A percentile compares a stretch with the other conserved stretches of the same genome.
phyloP scores from a whole-genome alignment of 2,113 vertebrate genomes.

The Mobula birostris region DNA sequence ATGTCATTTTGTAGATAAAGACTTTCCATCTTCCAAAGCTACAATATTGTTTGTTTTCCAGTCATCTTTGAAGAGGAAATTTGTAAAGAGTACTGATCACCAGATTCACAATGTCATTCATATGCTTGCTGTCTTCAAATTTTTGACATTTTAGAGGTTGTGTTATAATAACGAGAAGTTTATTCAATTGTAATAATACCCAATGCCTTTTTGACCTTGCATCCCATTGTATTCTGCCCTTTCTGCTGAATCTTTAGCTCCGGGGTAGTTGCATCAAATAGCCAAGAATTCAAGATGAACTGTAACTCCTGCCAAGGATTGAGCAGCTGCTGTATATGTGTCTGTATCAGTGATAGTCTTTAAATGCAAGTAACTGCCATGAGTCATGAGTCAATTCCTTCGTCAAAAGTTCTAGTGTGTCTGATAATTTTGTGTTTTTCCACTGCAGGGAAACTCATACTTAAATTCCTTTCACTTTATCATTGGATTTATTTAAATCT shows the following conservation, averaged over 20 bases:
- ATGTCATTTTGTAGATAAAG: no score
- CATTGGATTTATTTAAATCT: not conserved
- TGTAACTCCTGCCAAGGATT: not conserved
- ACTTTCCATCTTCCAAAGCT: no score
- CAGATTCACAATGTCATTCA: not conserved
- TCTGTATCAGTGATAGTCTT: not conserved
- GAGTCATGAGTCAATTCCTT: not conserved
- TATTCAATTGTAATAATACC: not conserved
- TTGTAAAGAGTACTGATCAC: not conserved
- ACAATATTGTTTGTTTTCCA: not conserved
- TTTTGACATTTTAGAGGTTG: not conserved
- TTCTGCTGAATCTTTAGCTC: not conserved
- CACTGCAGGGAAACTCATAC: not conserved
- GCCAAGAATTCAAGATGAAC: not conserved
- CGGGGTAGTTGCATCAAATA: not conserved
- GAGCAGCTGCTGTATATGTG: not conserved
- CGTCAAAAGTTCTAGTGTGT: not conserved
- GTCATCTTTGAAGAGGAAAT: not conserved
- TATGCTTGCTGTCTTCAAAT: not conserved
- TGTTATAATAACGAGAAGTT: not conserved
- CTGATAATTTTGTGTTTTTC: not conserved
- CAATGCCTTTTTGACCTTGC: not conserved
- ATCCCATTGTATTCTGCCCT: not conserved
- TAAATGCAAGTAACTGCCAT: not conserved
- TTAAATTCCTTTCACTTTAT: not conserved